Evolutionary conservation across 2,888 invertebrate species (phyloP), one percentile per base, ranked within the genome.

Genomic region (Acrobeloides nanus): DNA sequence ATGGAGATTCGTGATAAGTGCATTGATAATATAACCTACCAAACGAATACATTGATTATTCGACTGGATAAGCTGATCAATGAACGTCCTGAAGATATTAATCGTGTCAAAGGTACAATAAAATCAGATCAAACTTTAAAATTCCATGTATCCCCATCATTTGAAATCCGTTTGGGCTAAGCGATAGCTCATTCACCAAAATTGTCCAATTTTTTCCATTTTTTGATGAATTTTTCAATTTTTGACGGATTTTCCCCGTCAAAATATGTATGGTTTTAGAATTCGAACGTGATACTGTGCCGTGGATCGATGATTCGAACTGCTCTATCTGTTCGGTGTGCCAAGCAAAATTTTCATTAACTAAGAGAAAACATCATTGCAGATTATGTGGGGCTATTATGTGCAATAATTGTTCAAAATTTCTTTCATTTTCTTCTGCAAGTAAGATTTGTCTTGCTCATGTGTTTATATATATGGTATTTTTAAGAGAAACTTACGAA

Each of bases 21-120:
- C 49, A 78, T 92, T 50, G 90, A 93, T 76, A 82, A 88, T 64
- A 86, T 86, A 73, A 87, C 89, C 0, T 84, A 87, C 8, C 89
- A 93, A 78, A 93, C 92, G 1, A 97, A 97, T 75, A 92, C 89
- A 76, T 77, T 95, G 46, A 81, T 95, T 40, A 90, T 95, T 73
- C 81, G 95, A 61, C 78, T 97, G 62, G 89, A 92, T 76, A 87
- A 89, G 74, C 79, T 97, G 50, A 80, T 93, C 27, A 82, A 83
- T 62, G 84, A 87, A 73, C 81, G 85, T 76, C 86, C 89, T 4
- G 48, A 61, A 17, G 77, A 79, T 35, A 71, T 74, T 3, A 64
- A 64, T 20, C 76, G 76, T 52, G 58, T 77, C 38, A 76, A 64
- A 66, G 69, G 69, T 72, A 12, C 25, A 27, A n/a, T n/a, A n/a